Percentiles rank a stretch among this genome's conserved stretches.
Conservation (phyloP, 2,888 invertebrate species). For the Cerastis rubricosa region DNA sequence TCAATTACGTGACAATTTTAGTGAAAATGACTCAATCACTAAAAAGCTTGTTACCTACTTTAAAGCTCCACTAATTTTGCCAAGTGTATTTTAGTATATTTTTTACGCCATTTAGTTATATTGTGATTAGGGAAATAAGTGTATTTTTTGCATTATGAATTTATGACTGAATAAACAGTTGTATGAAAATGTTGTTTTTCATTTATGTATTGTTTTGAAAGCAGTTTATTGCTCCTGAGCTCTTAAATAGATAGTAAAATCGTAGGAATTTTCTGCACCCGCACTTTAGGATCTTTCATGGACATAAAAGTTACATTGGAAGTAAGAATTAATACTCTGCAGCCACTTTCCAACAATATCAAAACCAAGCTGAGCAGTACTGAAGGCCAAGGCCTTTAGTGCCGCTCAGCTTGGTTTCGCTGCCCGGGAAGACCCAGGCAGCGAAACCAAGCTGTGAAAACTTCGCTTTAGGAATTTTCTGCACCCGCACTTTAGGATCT, state of each 20-base stretch:
- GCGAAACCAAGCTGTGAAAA: too few relatives aligned
- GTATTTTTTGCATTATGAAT: slow-evolving; percentile 72
- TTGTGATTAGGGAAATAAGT: slow-evolving; percentile 64
- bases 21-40: neutral
- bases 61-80: slow-evolving; percentile 31
- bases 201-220: neutral
- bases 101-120: slow-evolving; percentile 72
- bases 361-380: neutral
- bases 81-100: slow-evolving; percentile 61
- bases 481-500: too few relatives aligned
- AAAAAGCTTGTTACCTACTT: neutral
- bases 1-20: neutral
- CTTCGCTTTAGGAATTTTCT: too few relatives aligned
- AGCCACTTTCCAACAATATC: neutral
- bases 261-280: neutral
- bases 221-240: neutral
- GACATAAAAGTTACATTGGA: neutral
- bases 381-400: too few relatives aligned
- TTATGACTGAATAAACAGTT: slow-evolving; percentile 75
- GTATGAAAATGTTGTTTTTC: slow-evolving; percentile 60
- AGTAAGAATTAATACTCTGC: neutral
- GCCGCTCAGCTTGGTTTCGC: too few relatives aligned
- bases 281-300: neutral
- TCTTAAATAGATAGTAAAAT: neutral
- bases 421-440: too few relatives aligned